Base-by-base conservation (phyloP, 2,113 vertebrate species). In the Oreochromis spilurus region DNA sequence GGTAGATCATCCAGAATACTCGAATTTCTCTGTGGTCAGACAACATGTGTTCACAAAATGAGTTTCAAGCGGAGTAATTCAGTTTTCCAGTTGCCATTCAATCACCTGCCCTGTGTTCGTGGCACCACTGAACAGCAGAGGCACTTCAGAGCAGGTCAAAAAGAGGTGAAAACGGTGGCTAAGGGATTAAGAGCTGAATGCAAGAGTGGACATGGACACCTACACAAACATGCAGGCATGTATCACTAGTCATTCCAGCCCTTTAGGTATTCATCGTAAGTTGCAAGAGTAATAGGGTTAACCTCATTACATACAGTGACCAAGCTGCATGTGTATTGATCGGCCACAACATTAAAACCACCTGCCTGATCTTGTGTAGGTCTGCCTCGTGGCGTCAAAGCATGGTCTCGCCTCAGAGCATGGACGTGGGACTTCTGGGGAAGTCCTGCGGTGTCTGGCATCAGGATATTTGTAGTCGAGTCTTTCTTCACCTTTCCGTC, bases 81-180 rank as follows among this genome's bases (percentile, higher is more conserved):
- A n/a, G 81, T 93, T 89, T 84, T 24, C 17, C 48, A 70, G 82
- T 72, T 86, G 80, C 57, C 82, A 62, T 90, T 92, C 84, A 81
- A 83, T 92, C 84, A 84, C 50, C 70, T 60, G 57, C 52, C 13
- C 36, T 45, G 2, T 81, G 53, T 83, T 87, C 62, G 78, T 79
- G 62, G 81, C 26, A 88, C 24, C 70, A 26, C 65, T 86, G 80
- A 90, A 40, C 55, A 85, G 79, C 84, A 77, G 84, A 79, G 55
- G 58, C 81, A 80, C 79, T 90, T 85, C 34, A 86, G 79, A 82
- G 79, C 16, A 78, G 92, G 83, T 88, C 86, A 83, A 43, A 89
- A 79, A 55, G 86, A 90, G 87, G 91, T 87, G 67, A 85, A 83
- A 79, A 62, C 21, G 9, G 45, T 87, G 78, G 82, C 77, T 81